These are phyloP conservation scores for Sardinella longiceps DNA, from an alignment of 2,797 vertebrate genomes.

Conservation along the genomic window DNA sequence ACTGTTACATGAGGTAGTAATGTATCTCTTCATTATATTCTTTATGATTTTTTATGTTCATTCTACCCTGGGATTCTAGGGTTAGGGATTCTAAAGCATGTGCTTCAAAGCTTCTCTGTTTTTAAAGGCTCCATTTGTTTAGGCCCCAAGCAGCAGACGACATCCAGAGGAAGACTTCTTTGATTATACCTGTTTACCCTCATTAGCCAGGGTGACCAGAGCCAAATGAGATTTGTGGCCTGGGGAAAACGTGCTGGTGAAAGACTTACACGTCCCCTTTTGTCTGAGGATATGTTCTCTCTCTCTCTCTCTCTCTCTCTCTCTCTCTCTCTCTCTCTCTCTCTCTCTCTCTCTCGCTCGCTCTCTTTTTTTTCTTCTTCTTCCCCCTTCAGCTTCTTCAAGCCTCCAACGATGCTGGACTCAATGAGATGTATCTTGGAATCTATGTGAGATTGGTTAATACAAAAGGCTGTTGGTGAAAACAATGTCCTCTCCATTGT, in stretches of 20 bases:
- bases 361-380: no score
- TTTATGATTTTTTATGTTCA: background rate
- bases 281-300: constrained; percentile 43
- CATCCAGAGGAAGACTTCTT: constrained; percentile 19
- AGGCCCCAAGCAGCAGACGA: background rate
- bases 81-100: background rate
- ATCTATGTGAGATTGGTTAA: constrained; percentile 98
- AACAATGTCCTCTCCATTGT: constrained; percentile 93
- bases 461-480: constrained; percentile 95
- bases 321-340: no score
- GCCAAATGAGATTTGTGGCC: constrained; percentile 11
- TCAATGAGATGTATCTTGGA: constrained; percentile 97
- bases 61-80: background rate
- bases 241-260: background rate
- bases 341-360: no score
- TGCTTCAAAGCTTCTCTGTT: background rate
- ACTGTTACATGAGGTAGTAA: background rate
- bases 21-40: background rate
- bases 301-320: no score
- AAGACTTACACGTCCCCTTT: background rate
- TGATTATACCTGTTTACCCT: constrained; percentile 27
- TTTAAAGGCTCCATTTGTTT: background rate
- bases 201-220: constrained; percentile 15
- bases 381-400: constrained; percentile 60
- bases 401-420: constrained; percentile 82